Percentiles rank a stretch among this genome's conserved stretches.
Conservation (phyloP, 2,888 invertebrate genomes). For the Drosophila affinis region DNA sequence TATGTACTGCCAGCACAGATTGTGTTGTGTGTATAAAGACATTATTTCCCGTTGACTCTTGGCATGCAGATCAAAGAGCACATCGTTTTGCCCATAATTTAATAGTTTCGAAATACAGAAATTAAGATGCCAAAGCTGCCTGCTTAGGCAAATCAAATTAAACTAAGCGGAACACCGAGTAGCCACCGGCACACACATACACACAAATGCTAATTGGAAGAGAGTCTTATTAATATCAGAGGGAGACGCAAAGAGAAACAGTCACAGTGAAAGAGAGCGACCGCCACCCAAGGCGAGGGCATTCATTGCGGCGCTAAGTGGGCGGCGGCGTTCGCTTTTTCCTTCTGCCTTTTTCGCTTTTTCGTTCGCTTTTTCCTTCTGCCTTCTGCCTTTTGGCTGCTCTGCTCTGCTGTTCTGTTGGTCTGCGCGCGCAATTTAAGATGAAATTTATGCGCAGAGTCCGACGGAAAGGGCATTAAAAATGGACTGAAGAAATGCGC, state of each 20-base stretch:
- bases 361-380: slow-evolving; percentile 40
- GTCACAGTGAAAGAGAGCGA: slow-evolving; percentile 18
- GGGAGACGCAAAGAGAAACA: slow-evolving; percentile 1
- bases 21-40: neutral
- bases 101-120: slow-evolving; percentile 78
- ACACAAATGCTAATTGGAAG: slow-evolving; percentile 70
- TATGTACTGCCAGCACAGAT: slow-evolving; percentile 3
- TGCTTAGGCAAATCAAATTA: slow-evolving; percentile 72
- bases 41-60: slow-evolving; percentile 29
- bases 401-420: slow-evolving; percentile 18
- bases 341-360: slow-evolving; percentile 18
- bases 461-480: slow-evolving; percentile 49
- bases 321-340: slow-evolving; percentile 65
- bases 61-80: slow-evolving; percentile 75
- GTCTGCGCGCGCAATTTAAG: slow-evolving; percentile 80
- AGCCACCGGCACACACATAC: slow-evolving; percentile 24
- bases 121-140: slow-evolving; percentile 55
- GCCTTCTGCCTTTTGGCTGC: neutral
- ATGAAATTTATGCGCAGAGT: slow-evolving; percentile 70
- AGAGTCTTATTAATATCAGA: slow-evolving; percentile 15
- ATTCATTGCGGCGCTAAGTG: slow-evolving; percentile 59
- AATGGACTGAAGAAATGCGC: slow-evolving; percentile 46
- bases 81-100: slow-evolving; percentile 73
- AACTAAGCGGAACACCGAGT: slow-evolving; percentile 53
- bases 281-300: slow-evolving; percentile 65